Evolutionary conservation across 37 sponge, comb jelly and placozoan species (phyloP).

Genomic region (Halisarca cf. caerulea): DNA sequence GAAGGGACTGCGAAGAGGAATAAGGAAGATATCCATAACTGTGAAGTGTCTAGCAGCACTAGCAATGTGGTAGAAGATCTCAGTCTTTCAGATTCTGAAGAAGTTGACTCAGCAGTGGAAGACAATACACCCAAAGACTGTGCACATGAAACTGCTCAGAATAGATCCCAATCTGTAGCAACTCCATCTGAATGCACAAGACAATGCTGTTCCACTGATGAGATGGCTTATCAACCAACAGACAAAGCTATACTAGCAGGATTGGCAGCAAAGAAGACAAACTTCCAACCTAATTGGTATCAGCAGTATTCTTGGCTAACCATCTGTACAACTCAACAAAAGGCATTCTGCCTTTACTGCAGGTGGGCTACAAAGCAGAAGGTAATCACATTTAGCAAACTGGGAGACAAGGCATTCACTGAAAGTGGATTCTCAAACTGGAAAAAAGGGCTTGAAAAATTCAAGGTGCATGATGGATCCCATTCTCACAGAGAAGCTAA

Average conservation of each 20-base stretch:
- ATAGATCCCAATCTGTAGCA: not conserved
- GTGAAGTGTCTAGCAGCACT: too few species aligned
- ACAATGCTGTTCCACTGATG: slow-evolving; percentile 22
- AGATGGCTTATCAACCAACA: slow-evolving; percentile 42
- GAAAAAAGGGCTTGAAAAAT: slow-evolving; percentile 43
- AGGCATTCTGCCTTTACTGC: slow-evolving; percentile 55
- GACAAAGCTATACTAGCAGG: slow-evolving; percentile 28
- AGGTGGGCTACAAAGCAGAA: slow-evolving; percentile 35
- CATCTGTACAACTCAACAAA: slow-evolving; percentile 40
- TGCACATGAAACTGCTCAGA: too few species aligned
- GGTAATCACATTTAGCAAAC: slow-evolving; percentile 54
- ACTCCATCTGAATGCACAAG: slow-evolving; percentile 17
- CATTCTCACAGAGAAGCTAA: slow-evolving; percentile 53
- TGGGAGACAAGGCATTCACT: slow-evolving; percentile 44
- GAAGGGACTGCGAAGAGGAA: too few species aligned
- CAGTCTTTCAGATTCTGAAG: too few species aligned
- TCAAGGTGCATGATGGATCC: slow-evolving; percentile 40
- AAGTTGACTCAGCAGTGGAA: too few species aligned
- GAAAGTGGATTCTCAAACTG: slow-evolving; percentile 51
- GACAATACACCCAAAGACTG: too few species aligned
- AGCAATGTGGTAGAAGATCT: too few species aligned
- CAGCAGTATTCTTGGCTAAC: slow-evolving; percentile 43
- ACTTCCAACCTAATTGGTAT: slow-evolving; percentile 42
- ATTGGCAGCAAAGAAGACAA: slow-evolving; percentile 16
- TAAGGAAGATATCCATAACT: too few species aligned